Evolutionary conservation across 2,113 vertebrate genomes (phyloP).

Genomic region (Sisor rabdophorus): DNA sequence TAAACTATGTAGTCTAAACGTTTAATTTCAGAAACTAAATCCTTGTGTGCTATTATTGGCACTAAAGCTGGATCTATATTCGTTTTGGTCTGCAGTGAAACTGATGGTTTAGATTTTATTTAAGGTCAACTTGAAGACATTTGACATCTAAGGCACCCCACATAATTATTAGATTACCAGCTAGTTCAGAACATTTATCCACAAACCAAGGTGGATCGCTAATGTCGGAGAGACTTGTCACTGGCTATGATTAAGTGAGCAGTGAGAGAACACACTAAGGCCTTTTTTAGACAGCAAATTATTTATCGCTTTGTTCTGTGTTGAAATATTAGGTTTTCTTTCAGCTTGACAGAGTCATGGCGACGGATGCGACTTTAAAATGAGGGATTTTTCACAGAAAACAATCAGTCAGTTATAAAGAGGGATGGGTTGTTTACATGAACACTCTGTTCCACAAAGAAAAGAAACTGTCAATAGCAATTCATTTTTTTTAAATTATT

Average conservation of each 20-base stretch:
- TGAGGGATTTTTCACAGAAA: not conserved
- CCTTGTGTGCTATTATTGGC: not conserved
- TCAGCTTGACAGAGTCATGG: not conserved
- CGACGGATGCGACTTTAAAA: not conserved
- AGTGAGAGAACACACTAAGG: not conserved
- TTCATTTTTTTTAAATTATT: not conserved
- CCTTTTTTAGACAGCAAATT: conserved; percentile 10
- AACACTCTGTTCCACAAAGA: not conserved
- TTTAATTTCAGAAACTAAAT: not conserved
- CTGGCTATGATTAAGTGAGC: conserved; percentile 8
- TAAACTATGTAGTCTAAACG: not conserved
- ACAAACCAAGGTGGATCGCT: not conserved
- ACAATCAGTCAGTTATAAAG: not conserved
- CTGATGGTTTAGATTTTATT: not conserved
- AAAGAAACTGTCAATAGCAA: not conserved
- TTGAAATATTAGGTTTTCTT: conserved; percentile 6
- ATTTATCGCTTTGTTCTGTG: not conserved
- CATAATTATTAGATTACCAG: not conserved
- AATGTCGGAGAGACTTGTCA: not conserved
- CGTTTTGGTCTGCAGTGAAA: not conserved
- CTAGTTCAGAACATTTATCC: not conserved
- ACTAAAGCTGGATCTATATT: not conserved
- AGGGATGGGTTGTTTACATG: not conserved
- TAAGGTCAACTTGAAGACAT: not conserved
- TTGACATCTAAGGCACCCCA: not conserved